These are phyloP conservation scores for Melanotaenia maccullochi DNA, from an alignment of 2,797 vertebrate genomes.

Conservation along the genomic window DNA sequence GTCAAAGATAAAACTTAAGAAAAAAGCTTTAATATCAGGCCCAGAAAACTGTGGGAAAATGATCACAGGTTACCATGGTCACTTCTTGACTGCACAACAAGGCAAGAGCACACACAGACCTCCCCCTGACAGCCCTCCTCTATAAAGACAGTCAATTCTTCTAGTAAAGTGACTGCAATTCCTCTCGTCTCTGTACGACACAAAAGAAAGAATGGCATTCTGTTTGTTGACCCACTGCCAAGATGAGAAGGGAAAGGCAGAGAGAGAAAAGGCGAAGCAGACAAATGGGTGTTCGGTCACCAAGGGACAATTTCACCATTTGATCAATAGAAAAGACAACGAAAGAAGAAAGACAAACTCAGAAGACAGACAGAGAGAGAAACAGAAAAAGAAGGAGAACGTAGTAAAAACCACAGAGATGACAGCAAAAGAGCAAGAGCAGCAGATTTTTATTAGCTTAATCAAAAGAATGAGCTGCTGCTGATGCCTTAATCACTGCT, in stretches of 20 bases:
- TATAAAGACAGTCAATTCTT: conserved; percentile 72
- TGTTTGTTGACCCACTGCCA: conserved; percentile 58
- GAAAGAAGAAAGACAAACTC: conserved; percentile 22
- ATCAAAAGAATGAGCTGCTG: not conserved
- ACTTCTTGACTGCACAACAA: conserved; percentile 48
- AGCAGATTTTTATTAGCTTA: conserved; percentile 1
- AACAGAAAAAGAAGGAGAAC: not conserved
- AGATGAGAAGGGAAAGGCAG: conserved; percentile 23
- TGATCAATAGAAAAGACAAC: conserved; percentile 48
- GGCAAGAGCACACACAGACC: conserved; percentile 37
- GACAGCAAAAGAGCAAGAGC: not conserved
- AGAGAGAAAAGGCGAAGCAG: conserved; percentile 38
- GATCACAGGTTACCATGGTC: conserved; percentile 75
- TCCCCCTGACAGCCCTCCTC: conserved; percentile 51
- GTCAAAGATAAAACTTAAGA: conserved; percentile 54
- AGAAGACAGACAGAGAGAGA: conserved; percentile 19
- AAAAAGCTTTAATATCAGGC: conserved; percentile 62
- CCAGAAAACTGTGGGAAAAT: conserved; percentile 71
- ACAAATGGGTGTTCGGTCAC: conserved; percentile 43
- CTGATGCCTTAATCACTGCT: not conserved
- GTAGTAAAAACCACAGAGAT: not conserved
- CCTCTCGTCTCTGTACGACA: conserved; percentile 59
- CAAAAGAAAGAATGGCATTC: conserved; percentile 61
- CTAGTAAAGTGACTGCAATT: conserved; percentile 65
- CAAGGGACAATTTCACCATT: conserved; percentile 44